Base-by-base conservation (phyloP, 2,113 vertebrate species). In the Hippocampus abdominalis region DNA sequence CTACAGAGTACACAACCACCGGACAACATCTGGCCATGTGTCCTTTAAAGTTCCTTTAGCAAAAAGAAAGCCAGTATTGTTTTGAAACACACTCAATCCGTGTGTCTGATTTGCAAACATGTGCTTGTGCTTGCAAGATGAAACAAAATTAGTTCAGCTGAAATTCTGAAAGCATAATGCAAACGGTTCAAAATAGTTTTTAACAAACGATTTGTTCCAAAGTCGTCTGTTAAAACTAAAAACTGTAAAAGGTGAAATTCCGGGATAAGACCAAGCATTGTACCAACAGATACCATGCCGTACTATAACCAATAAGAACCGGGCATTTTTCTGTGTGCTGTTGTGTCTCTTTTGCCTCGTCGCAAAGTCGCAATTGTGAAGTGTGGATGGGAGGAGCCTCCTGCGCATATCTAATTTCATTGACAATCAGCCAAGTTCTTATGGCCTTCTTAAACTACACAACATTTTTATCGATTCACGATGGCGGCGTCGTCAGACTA, bases 21-120 rank as follows among this genome's bases (percentile, higher is more conserved):
- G 77, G 75, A 78, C 75, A 88, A 90, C 91, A 91, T 92, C 90
- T 93, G 91, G 86, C 63, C 49, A 64, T 81, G 84, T 71, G 82
- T 88, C 74, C 72, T 71, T 86, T 85, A 82, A 72, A 78, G 80
- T 81, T 81, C 74, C 72, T 72, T 81, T 71, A 71, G 68, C 57
- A 66, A 65, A 89, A 79, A 91, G 91, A 92, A 92, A 90, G 86
- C 81, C 83, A 68, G 82, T 75, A 93, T 91, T 93, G 92, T 92
- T 82, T 89, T 82, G 68, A 79, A 68, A 75, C 75, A 88, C 18
- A 7, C 57, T 60, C 15, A 29, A 8, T 29, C 16, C 32, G 27
- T 32, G 27, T 9, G 27, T 60, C 57, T 32, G 64, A 65, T 68
- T 44, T 72, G 76, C 74, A 85, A 81, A 85, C 72, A 79, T 75